Evolutionary conservation across 2,888 invertebrate genomes (phyloP), one percentile per base, ranked within the genome.

Genomic region (Nephrotoma appendiculata): DNA sequence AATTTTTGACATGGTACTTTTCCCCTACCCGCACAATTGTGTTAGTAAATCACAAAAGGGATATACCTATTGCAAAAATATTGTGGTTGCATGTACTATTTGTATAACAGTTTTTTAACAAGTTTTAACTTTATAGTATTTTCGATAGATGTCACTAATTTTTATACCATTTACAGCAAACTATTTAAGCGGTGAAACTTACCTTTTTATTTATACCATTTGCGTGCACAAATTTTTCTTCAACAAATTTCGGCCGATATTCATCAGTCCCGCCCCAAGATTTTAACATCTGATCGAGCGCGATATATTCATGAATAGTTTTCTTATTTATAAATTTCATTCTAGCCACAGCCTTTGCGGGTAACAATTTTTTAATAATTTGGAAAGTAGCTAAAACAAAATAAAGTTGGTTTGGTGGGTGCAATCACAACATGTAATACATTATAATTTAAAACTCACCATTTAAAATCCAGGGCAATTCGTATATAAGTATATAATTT

Each of bases 401-500:
- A 87, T 12, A 42, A 15, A 41, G 31, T 31, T 2, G 31, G 31
- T 31, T 9, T 31, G 19, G 6, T 19, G 1, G 19, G 3, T 41
- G 2, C 1, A 6, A 41, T 9, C 9, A 83, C 31, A 5, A 83
- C 83, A 83, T 12, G 1, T 48, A 48, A 48, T 1, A 83, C 15
- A n/a, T n/a, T 52, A 19, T 52, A 12, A 83, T 41, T 41, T 83
- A 52, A 42, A 7, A 90, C 92, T 92, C 92, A 96, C 96, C 95
- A 89, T 95, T 97, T 87, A 98, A 91, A 0, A 98, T 94, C 98
- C 98, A 98, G 0, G 98, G 97, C 96, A 98, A 96, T 90, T 98
- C 98, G 90, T 94, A 97, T 86, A 98, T 95, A 48, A 98, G 92
- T 88, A 98, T 97, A 90, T 97, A 97, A 89, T 97, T 98, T 88